phyloP scores from a whole-genome alignment of 2,113 vertebrate genomes.

The Phalacrocorax pelagicus region DNA sequence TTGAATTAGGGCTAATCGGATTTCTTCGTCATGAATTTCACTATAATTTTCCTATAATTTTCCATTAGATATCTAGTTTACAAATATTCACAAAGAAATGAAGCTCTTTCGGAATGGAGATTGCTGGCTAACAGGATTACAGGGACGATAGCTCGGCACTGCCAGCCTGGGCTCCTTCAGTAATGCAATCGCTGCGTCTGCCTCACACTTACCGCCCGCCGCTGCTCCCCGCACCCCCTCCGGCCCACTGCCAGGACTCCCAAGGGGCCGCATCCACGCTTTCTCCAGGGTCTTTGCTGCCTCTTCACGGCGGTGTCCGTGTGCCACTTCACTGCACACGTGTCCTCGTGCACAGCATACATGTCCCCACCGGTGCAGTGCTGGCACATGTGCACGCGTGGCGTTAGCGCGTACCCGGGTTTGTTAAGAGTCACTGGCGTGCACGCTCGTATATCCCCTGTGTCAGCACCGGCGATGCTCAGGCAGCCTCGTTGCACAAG shows the following conservation, averaged over 20 bases:
- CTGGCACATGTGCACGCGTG: fast-evolving
- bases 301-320: fast-evolving
- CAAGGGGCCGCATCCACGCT: background rate
- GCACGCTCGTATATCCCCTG: background rate
- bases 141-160: constrained; percentile 81
- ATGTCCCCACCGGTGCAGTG: fast-evolving
- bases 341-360: background rate
- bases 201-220: constrained; percentile 75
- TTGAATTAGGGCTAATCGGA: constrained; percentile 99
- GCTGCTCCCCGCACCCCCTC: constrained; percentile 66
- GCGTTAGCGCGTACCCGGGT: fast-evolving
- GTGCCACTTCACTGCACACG: background rate
- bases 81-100: constrained; percentile 99
- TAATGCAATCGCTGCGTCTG: constrained; percentile 78
- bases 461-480: background rate
- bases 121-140: constrained; percentile 99
- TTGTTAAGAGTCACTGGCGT: fast-evolving
- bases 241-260: background rate
- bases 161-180: constrained; percentile 75
- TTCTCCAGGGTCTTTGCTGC: background rate
- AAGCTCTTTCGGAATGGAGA: constrained; percentile 98
- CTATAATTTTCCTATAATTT: constrained; percentile 99
- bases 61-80: constrained; percentile 99
- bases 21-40: constrained; percentile 99
- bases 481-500: background rate